Base-by-base conservation (phyloP, 1,140 invertebrate genomes). In the Drosophila baimaii region DNA sequence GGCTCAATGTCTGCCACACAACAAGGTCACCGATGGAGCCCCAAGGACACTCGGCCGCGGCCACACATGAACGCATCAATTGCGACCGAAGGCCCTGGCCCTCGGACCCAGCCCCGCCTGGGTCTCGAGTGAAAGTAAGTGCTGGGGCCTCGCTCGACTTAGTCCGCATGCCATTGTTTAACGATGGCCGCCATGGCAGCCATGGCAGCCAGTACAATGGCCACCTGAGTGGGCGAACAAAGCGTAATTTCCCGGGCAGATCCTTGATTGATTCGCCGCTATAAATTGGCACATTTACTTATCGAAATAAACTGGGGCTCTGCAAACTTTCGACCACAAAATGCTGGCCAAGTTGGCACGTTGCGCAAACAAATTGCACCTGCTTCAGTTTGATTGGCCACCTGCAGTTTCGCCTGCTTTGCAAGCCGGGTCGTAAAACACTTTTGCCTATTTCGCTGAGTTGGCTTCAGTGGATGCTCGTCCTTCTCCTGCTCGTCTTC, bases 391-490 rank as follows among this genome's bases (percentile, higher is more conserved):
- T 75, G 72, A 75, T 74, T 65, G 70, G 51, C 59, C 72, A 64
- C 70, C 73, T 57, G 52, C 52, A 56, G 52, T 21, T 27, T 12
- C 43, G 13, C 35, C 61, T 33, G 27, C 59, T 29, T 56, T 43
- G 51, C 71, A 37, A 37, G 39, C 61, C 52, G 56, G 33, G 72
- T 76, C 73, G 72, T 76, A 76, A 76, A 76, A 76, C 73, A 76
- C 73, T 76, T 47, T 71, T 76, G 73, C 73, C 73, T 76, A 76
- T 76, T 76, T 76, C 62, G 73, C 55, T 76, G 73, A 76, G 73
- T 58, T 76, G 58, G 56, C 47, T 54, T 71, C 21, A 25, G 25
- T 54, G 17, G 23, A 39, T 41, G 29, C 19, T 37, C 29, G 23
- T 69, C 21, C 17, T 27, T 8, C 31, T 33, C 9, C 12, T 37